A percentile compares a stretch with the other conserved stretches of the same genome.
Evolutionary conservation across 2,797 vertebrate species (phyloP).

Genomic region (Morus bassanus): DNA sequence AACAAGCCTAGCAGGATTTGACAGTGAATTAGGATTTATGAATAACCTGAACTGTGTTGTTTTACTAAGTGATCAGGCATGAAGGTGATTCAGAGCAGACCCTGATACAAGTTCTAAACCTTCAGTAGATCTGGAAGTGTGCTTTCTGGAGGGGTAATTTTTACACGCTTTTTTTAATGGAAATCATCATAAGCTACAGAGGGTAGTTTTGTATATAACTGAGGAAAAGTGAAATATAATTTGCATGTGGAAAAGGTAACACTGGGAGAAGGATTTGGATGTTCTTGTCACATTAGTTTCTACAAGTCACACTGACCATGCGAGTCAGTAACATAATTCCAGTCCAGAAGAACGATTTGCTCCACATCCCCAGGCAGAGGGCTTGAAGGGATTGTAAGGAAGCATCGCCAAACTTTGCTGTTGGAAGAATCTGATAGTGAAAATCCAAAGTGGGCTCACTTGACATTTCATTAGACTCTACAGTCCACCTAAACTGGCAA

Average conservation of each 20-base stretch:
- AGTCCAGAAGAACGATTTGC: neutral
- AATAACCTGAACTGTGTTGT: neutral
- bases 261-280: neutral
- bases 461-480: neutral
- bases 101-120: neutral
- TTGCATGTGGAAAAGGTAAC: neutral
- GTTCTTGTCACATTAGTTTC: neutral
- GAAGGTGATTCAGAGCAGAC: constrained; percentile 2
- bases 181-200: neutral
- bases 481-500: neutral
- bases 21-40: constrained; percentile 1
- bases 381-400: neutral
- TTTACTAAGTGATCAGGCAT: neutral
- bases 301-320: neutral
- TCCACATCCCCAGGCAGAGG: neutral
- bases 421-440: neutral
- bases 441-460: neutral
- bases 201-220: neutral
- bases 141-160: neutral
- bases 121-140: neutral
- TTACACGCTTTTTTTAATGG: neutral
- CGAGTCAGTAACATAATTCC: neutral
- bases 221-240: neutral
- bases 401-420: neutral
- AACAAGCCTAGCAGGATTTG: neutral